phyloP scores from a whole-genome alignment of 2,888 invertebrate species.

The Diarsia dahlii region DNA sequence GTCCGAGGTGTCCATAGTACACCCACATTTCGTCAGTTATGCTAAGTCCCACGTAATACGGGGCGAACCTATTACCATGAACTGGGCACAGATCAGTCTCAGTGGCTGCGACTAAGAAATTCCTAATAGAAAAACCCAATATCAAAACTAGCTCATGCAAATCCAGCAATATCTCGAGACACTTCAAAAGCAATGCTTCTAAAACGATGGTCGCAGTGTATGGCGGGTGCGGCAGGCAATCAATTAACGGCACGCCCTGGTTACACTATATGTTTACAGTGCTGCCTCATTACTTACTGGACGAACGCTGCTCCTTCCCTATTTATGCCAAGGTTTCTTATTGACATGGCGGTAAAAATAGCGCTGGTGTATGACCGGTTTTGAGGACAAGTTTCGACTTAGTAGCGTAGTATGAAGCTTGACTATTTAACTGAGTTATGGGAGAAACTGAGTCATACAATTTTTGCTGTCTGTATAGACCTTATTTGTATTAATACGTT shows the following conservation, averaged over 20 bases:
- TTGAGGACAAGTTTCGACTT: slow-evolving; percentile 11
- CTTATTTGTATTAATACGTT: too few species aligned
- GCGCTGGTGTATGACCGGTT: slow-evolving; percentile 18
- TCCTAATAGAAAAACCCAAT: not conserved
- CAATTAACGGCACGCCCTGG: slow-evolving; percentile 84
- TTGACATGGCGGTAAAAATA: slow-evolving; percentile 69
- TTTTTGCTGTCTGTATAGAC: not conserved
- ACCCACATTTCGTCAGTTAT: too few species aligned
- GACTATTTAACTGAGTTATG: not conserved
- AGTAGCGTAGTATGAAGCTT: not conserved
- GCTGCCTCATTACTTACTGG: slow-evolving; percentile 88
- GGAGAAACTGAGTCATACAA: not conserved
- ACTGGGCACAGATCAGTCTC: too few species aligned
- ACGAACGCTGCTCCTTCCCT: slow-evolving; percentile 76
- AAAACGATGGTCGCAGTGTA: slow-evolving; percentile 70
- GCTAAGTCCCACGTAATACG: too few species aligned
- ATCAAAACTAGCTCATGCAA: slow-evolving; percentile 54
- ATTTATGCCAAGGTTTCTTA: slow-evolving; percentile 74
- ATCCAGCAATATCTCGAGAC: slow-evolving; percentile 48
- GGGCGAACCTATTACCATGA: too few species aligned
- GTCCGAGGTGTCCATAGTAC: too few species aligned
- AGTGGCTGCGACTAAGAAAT: too few species aligned
- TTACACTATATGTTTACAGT: slow-evolving; percentile 87
- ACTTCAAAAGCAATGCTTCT: slow-evolving; percentile 58
- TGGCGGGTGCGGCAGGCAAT: slow-evolving; percentile 84